A percentile compares a stretch with the other conserved stretches of the same genome.
Evolutionary conservation across 2,113 vertebrate species (phyloP).

Genomic region (Syngnathus floridae): DNA sequence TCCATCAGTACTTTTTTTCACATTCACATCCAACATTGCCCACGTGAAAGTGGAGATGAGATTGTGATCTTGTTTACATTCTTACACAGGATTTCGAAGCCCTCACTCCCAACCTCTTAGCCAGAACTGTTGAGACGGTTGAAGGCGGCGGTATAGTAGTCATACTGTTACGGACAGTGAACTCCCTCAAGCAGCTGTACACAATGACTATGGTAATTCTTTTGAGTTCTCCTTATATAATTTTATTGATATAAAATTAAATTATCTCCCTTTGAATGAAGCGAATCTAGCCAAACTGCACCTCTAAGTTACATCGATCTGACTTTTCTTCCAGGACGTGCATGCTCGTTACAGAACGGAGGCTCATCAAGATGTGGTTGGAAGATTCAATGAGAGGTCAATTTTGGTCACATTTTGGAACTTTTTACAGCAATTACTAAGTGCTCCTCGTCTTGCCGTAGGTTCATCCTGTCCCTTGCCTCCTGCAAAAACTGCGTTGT

Average conservation of each 20-base stretch:
- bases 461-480: constrained; percentile 89
- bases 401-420: background rate
- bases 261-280: background rate
- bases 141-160: constrained; percentile 91
- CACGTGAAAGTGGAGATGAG: background rate
- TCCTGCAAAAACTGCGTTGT: constrained; percentile 92
- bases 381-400: constrained; percentile 94
- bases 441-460: constrained; percentile 35
- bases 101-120: constrained; percentile 89
- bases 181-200: constrained; percentile 93
- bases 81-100: constrained; percentile 90
- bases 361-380: constrained; percentile 93
- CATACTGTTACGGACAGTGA: constrained; percentile 87
- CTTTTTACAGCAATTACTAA: background rate
- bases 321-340: constrained; percentile 75
- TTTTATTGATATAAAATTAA: background rate
- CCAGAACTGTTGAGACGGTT: constrained; percentile 91
- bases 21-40: background rate
- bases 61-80: constrained; percentile 3
- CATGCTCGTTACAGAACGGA: constrained; percentile 94
- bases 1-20: background rate
- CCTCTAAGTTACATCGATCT: background rate
- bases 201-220: constrained; percentile 89
- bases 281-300: background rate
- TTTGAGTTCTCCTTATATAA: background rate